phyloP scores from a whole-genome alignment of 2,888 invertebrate genomes.

The Ommatoiulus sabulosus region DNA sequence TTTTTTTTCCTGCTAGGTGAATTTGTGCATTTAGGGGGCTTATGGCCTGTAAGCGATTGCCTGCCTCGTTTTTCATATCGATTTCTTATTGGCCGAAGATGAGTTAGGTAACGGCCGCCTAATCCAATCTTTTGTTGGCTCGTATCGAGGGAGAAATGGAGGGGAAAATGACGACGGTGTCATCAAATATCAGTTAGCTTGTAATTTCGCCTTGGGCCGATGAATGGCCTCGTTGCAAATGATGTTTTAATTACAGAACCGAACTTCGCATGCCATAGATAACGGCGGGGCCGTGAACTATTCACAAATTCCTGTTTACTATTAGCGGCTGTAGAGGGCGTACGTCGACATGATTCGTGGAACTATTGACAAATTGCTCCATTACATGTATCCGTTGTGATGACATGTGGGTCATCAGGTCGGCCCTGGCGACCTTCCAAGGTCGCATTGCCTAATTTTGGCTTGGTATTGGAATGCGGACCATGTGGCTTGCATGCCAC shows the following conservation, averaged over 20 bases:
- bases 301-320: not conserved
- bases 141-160: not conserved
- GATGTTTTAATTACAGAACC: slow-evolving; percentile 2
- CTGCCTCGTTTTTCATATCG: not conserved
- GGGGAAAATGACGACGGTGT: not conserved
- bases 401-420: no score
- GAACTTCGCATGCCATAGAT: not conserved
- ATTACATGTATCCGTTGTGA: no score
- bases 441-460: no score
- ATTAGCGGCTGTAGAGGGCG: no score
- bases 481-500: no score
- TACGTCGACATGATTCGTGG: no score
- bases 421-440: no score
- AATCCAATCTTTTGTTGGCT: not conserved
- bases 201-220: no score
- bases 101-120: not conserved
- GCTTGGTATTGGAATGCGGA: no score
- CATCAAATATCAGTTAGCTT: not conserved
- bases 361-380: no score
- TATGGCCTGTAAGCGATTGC: not conserved
- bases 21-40: not conserved
- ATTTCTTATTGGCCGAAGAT: not conserved
- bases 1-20: not conserved
- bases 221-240: not conserved
- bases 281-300: no score